phyloP scores from a whole-genome alignment of 2,888 invertebrate genomes.

The Drosophila ezoana region DNA sequence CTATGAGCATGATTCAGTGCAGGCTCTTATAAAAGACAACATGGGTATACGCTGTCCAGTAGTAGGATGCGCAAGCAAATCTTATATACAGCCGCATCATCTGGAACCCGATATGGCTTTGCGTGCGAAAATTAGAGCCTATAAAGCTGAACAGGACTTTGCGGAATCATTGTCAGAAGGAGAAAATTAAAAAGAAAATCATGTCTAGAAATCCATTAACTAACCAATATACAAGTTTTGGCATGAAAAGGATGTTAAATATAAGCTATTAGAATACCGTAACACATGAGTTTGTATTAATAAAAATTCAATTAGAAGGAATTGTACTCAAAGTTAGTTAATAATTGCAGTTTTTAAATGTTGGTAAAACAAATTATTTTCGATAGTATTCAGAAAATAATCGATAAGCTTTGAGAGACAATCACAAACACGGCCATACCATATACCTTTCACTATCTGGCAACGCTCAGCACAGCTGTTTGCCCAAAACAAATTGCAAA shows the following conservation, averaged over 20 bases:
- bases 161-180: slow-evolving; percentile 7
- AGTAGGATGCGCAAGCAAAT: slow-evolving; percentile 42
- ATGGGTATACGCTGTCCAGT: slow-evolving; percentile 43
- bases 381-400: not conserved
- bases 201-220: not conserved
- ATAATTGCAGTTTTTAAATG: not conserved
- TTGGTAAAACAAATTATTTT: not conserved
- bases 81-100: slow-evolving; percentile 25
- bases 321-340: not conserved
- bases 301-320: too few relatives aligned
- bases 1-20: slow-evolving; percentile 44
- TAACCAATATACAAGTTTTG: not conserved
- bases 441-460: not conserved
- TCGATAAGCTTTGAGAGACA: not conserved
- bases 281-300: too few relatives aligned
- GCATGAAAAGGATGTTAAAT: not conserved
- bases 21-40: slow-evolving; percentile 12
- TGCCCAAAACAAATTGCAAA: slow-evolving; percentile 37
- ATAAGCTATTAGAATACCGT: not conserved
- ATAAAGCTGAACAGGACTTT: slow-evolving; percentile 6
- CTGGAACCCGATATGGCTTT: slow-evolving; percentile 27
- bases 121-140: slow-evolving; percentile 10
- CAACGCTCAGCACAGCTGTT: slow-evolving; percentile 47
- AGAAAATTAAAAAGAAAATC: not conserved
- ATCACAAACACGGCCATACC: not conserved